A percentile compares a stretch with the other conserved stretches of the same genome.
Conservation (phyloP, 2,113 vertebrate genomes). For the Oxygymnocypris stewartii region DNA sequence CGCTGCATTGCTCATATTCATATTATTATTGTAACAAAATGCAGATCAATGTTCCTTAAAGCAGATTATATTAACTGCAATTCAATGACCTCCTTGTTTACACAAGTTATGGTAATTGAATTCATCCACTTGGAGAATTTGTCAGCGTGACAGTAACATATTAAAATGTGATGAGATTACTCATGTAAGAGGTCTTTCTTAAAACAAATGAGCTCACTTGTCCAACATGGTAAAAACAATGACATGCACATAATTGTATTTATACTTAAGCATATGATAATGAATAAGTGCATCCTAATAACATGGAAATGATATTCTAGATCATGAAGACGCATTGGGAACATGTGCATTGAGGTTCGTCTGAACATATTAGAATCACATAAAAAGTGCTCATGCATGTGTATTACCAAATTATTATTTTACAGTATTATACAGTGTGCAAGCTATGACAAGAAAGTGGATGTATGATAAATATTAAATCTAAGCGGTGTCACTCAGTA, state of each 20-base stretch:
- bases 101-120: constrained; percentile 52
- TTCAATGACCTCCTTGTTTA: constrained; percentile 54
- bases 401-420: neutral
- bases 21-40: constrained; percentile 34
- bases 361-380: constrained; percentile 5
- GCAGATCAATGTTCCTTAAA: constrained; percentile 35
- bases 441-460: neutral
- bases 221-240: constrained; percentile 48
- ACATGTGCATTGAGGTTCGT: constrained; percentile 27
- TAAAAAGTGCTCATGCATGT: neutral
- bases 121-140: constrained; percentile 46
- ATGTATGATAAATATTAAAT: too few relatives aligned
- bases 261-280: constrained; percentile 50
- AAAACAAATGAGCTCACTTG: constrained; percentile 55
- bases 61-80: constrained; percentile 43
- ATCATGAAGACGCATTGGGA: neutral
- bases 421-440: neutral
- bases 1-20: constrained; percentile 16
- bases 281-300: constrained; percentile 51
- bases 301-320: constrained; percentile 37
- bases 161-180: constrained; percentile 56
- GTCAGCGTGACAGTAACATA: constrained; percentile 53
- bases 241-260: constrained; percentile 49
- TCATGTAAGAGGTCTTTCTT: constrained; percentile 46
- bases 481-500: too few relatives aligned